Evolutionary conservation across 2,888 invertebrate genomes (phyloP).

Genomic region (Ectemnius continuus): DNA sequence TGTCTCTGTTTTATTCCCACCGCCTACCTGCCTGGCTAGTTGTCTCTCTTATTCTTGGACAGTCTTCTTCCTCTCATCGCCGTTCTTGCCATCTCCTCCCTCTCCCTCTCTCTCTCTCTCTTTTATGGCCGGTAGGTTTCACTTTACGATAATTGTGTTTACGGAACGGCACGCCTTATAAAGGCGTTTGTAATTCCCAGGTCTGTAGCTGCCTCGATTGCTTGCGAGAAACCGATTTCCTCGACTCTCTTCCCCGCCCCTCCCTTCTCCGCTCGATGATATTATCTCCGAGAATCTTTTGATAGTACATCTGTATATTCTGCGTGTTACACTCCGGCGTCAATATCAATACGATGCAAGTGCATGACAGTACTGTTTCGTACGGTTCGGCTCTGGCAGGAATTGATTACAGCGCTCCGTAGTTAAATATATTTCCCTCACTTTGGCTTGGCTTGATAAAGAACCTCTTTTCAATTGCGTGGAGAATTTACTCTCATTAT

Average conservation of each 20-base stretch:
- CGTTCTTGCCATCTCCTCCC: constrained; percentile 14
- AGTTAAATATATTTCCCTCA: too few relatives aligned
- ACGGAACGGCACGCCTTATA: constrained; percentile 61
- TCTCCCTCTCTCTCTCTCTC: constrained; percentile 4
- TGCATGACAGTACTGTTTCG: constrained; percentile 2
- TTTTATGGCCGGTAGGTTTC: constrained; percentile 44
- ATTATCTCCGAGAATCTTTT: constrained; percentile 6
- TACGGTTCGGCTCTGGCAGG: constrained; percentile 5
- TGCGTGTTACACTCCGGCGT: not conserved
- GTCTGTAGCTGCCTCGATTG: constrained; percentile 41
- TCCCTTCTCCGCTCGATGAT: constrained; percentile 4
- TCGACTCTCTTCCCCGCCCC: constrained; percentile 1
- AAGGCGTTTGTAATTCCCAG: constrained; percentile 56
- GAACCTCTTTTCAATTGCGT: constrained; percentile 12
- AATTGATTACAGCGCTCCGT: not conserved
- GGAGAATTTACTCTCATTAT: constrained; percentile 37
- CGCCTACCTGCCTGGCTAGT: not conserved
- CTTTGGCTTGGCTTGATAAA: too few relatives aligned
- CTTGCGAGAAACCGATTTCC: constrained; percentile 10
- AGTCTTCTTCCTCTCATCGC: constrained; percentile 18
- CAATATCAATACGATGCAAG: not conserved
- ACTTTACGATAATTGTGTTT: constrained; percentile 68
- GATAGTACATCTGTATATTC: not conserved
- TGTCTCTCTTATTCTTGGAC: not conserved
- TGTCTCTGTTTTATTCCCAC: constrained; percentile 1